phyloP scores from a whole-genome alignment of 2,888 invertebrate genomes.

The Ariolimax columbianus region DNA sequence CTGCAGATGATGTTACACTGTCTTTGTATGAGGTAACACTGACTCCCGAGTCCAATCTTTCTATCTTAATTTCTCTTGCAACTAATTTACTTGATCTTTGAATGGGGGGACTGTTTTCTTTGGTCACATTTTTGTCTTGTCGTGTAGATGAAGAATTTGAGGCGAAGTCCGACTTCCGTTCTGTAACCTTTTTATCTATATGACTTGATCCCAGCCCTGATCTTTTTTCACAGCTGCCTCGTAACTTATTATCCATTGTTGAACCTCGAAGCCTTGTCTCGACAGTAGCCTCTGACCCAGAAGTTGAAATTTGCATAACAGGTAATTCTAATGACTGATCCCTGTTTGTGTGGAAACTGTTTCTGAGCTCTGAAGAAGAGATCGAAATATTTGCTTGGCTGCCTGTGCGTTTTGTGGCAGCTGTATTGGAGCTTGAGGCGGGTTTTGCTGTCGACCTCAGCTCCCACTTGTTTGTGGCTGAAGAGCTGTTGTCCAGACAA shows the following conservation, averaged over 20 bases:
- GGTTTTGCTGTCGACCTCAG: neutral
- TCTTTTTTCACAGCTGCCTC: neutral
- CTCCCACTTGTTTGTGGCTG: conserved; percentile 41
- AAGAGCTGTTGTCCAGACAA: conserved; percentile 1
- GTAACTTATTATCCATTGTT: neutral
- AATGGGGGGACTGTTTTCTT: conserved; percentile 33
- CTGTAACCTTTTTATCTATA: neutral
- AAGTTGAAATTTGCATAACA: conserved; percentile 40
- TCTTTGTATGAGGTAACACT: conserved; percentile 46
- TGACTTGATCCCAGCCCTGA: neutral
- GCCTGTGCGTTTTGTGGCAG: neutral
- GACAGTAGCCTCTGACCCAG: conserved; percentile 38
- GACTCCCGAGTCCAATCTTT: conserved; percentile 38
- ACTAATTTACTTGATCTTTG: conserved; percentile 45
- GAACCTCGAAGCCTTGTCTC: neutral
- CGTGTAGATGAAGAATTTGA: neutral
- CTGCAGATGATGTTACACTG: neutral
- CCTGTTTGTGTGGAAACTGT: conserved; percentile 32
- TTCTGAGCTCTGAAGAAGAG: conserved; percentile 2
- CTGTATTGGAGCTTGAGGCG: neutral
- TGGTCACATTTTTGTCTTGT: conserved; percentile 25
- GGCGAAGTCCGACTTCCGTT: neutral
- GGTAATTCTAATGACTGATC: conserved; percentile 42
- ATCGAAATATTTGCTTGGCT: neutral
- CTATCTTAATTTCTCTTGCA: conserved; percentile 44